Base-by-base conservation (phyloP, 2,797 vertebrate genomes). In the Neosilurus hyrtlii region DNA sequence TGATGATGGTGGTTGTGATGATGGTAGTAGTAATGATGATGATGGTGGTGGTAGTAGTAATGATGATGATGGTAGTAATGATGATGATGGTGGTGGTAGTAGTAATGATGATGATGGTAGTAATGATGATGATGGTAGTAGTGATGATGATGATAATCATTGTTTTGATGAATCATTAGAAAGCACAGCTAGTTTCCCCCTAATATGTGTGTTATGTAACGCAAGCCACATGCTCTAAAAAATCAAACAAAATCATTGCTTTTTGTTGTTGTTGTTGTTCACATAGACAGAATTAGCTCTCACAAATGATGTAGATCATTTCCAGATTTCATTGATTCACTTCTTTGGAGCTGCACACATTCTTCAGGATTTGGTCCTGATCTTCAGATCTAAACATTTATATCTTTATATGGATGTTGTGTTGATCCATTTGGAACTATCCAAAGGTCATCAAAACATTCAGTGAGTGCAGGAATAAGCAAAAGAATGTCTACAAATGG, bases 121-220 rank as follows among this genome's bases (percentile, higher is more conserved):
- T 51, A 24, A 49, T n/a, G 67, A 68, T 22, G 37, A 37, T 43
- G 37, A 43, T 43, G 37, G 37, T 43, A 43, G 37, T 6, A 35
- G 37, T 43, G 26, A 68, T 70, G 35, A 70, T n/a, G 37, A 49
- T 68, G 20, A 70, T 70, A 5, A 52, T 61, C 77, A 83, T 80
- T 71, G 37, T 76, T 57, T 24, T 52, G 37, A 79, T 81, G 81
- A 83, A 9, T 59, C 72, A 76, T 75, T 81, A 83, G 11, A 11
- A n/a, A 12, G 43, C n/a, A 16, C 66, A 77, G n/a, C 54, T 63
- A 63, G 12, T 22, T 61, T 71, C 30, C 66, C 49, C 10, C 54
- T 52, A 66, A 54, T 30, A 63, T 72, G 22, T 62, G 51, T 77
- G 57, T 74, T 62, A 37, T 62, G 9, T 37, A 86, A 82, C 54